These are phyloP conservation scores for Rhopilema esculentum DNA, from an alignment of 30 jellyfish, hydroid and myxozoan genomes.

Conservation along the genomic window DNA sequence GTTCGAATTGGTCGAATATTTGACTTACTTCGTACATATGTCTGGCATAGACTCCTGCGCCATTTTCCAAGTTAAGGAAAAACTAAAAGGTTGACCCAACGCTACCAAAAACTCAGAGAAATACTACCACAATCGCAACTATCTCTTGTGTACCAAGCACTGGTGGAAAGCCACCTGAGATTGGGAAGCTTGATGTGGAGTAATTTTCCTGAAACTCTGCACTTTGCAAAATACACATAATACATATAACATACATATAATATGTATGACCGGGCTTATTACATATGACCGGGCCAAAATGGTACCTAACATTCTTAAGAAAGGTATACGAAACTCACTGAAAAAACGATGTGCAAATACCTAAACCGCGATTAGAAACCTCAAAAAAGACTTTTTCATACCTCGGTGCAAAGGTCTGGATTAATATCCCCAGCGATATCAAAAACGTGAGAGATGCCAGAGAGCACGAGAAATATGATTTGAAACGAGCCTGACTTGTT, in stretches of 20 bases:
- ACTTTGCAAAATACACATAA: conserved; percentile 26
- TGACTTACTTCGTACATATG: too few relatives aligned
- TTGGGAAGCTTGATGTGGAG: conserved; percentile 21
- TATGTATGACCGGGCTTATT: background rate
- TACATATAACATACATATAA: too few relatives aligned
- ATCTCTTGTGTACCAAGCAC: conserved; percentile 30
- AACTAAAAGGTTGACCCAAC: conserved; percentile 16
- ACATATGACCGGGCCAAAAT: conserved; percentile 18
- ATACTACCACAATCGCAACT: background rate
- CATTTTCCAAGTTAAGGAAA: conserved; percentile 34
- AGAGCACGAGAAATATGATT: too few relatives aligned
- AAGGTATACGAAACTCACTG: conserved; percentile 21
- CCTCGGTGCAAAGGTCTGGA: conserved; percentile 31
- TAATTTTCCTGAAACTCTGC: conserved; percentile 12
- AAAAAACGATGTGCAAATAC: too few relatives aligned
- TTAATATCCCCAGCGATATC: background rate
- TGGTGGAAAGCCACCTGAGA: conserved; percentile 48
- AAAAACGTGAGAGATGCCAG: conserved; percentile 4
- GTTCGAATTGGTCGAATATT: too few relatives aligned
- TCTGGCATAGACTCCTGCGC: too few relatives aligned
- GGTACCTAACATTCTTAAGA: conserved; percentile 13
- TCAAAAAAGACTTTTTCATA: conserved; percentile 19
- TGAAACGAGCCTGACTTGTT: too few relatives aligned
- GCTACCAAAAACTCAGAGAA: conserved; percentile 18
- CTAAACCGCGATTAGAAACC: conserved; percentile 11